Evolutionary conservation across 2,113 vertebrate species (phyloP), one percentile per base, ranked within the genome.

Genomic region (Rhynchomys soricoides): DNA sequence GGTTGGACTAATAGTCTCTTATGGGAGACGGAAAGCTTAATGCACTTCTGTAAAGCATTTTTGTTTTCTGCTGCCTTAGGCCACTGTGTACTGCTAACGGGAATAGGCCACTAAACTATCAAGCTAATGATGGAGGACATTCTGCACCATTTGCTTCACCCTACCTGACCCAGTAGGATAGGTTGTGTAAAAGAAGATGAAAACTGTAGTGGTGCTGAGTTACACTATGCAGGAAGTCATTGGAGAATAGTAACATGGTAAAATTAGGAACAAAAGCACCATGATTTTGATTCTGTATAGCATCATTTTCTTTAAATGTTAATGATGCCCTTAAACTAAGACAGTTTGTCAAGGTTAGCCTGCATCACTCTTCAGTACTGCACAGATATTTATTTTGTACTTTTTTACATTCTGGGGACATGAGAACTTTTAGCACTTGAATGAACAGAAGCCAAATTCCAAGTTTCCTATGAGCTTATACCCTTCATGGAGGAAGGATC

Each of bases 51-150:
- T 31, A 87, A 91, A 74, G 40, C 48, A 37, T 91, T 68, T 57
- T 95, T 82, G 45, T 70, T 94, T n/a, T 86, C 24, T 52, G 68
- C 59, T 86, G 89, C 93, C 92, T 50, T 48, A 82, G 91, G 86
- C 50, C 37, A 37, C 75, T 66, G 83, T 96, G 71, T 86, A 19
- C 43, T 34, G 19, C 66, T 91, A 52, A 89, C 26, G 19, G 50
- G 75, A 82, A 89, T 22, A 3, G n/a, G 77, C 24, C 12, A 5
- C 22, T n/a, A 24, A 78, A 34, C 26, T 48, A 17, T 57, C 86
- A 81, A 74, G 29, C 6, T 34, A 74, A 17, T 40, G 29, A 16
- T 40, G 43, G 50, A 71, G 55, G 92, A 62, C 62, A 48, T 93
- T 73, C 59, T 91, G n/a, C 0, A 29, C 48, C 13, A 68, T 90